Percentiles rank a stretch among this genome's conserved stretches.
Conservation (phyloP, 2,797 vertebrate species). For the Miichthys miiuy region DNA sequence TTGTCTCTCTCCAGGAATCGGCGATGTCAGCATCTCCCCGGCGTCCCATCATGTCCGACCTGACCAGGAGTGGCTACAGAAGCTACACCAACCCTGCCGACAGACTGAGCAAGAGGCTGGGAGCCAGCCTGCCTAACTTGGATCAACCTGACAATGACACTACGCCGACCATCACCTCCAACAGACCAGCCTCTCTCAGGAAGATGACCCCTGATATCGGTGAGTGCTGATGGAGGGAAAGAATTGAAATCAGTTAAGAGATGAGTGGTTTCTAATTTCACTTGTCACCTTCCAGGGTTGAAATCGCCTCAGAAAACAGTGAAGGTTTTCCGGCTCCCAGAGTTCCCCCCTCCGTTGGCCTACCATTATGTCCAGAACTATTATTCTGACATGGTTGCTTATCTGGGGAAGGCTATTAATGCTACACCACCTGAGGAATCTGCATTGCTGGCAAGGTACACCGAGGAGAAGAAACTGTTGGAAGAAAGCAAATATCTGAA, state of each 20-base stretch:
- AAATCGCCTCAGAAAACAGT: slow-evolving; percentile 75
- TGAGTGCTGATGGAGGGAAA: slow-evolving; percentile 36
- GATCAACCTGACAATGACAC: slow-evolving; percentile 70
- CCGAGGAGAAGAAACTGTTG: background rate
- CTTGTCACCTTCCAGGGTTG: slow-evolving; percentile 75
- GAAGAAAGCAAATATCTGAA: background rate
- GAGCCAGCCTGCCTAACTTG: slow-evolving; percentile 93
- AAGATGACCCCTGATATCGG: slow-evolving; percentile 73
- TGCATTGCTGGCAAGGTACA: slow-evolving; percentile 89
- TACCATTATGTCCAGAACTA: slow-evolving; percentile 92
- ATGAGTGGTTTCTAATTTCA: background rate
- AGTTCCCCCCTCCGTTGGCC: slow-evolving; percentile 91
- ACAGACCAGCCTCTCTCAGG: slow-evolving; percentile 55
- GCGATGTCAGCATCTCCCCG: slow-evolving; percentile 82
- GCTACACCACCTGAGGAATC: slow-evolving; percentile 85
- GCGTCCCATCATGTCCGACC: slow-evolving; percentile 87
- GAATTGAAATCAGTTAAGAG: background rate
- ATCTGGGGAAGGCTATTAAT: slow-evolving; percentile 89
- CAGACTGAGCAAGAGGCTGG: slow-evolving; percentile 86
- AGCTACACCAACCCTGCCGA: slow-evolving; percentile 67
- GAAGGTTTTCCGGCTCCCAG: slow-evolving; percentile 91
- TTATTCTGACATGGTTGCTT: slow-evolving; percentile 86
- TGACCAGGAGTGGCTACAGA: slow-evolving; percentile 76
- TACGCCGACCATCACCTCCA: slow-evolving; percentile 2
- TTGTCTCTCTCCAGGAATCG: slow-evolving; percentile 76